Conservation (phyloP, 2,888 invertebrate genomes). For the Melipona beecheii region DNA sequence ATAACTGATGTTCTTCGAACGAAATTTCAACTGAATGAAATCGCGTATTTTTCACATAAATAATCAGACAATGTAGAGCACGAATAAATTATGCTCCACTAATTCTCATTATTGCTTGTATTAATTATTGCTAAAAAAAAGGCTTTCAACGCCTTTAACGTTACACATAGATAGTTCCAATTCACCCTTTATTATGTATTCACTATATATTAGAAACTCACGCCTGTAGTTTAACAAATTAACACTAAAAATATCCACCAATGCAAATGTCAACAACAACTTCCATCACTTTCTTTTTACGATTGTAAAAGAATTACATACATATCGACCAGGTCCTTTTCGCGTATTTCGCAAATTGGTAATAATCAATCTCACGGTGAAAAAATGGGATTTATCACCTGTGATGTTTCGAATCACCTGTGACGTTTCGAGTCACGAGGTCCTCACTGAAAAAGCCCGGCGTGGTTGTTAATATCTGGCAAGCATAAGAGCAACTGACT, state of each 20-base stretch:
- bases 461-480: slow-evolving; percentile 76
- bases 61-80: slow-evolving; percentile 6
- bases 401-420: slow-evolving; percentile 26
- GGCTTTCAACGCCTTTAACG: not conserved
- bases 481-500: slow-evolving; percentile 83
- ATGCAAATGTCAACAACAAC: not conserved
- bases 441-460: slow-evolving; percentile 49
- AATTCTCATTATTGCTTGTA: not conserved
- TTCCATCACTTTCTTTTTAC: not conserved
- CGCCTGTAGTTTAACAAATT: not conserved
- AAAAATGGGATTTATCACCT: not conserved
- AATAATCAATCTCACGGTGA: too few relatives aligned
- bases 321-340: not conserved
- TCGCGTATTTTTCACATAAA: slow-evolving; percentile 38
- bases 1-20: not conserved
- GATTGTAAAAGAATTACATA: too few relatives aligned
- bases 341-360: not conserved
- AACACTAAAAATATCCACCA: slow-evolving; percentile 9
- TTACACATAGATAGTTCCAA: not conserved
- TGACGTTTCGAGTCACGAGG: slow-evolving; percentile 62
- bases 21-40: slow-evolving; percentile 15
- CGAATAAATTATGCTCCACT: not conserved
- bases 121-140: not conserved
- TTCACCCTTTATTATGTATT: not conserved
- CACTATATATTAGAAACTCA: not conserved